Percentiles rank a stretch among this genome's conserved stretches.
Evolutionary conservation across 1,140 invertebrate species (phyloP).

Genomic region (Pseudomyrmex flavicornis): DNA sequence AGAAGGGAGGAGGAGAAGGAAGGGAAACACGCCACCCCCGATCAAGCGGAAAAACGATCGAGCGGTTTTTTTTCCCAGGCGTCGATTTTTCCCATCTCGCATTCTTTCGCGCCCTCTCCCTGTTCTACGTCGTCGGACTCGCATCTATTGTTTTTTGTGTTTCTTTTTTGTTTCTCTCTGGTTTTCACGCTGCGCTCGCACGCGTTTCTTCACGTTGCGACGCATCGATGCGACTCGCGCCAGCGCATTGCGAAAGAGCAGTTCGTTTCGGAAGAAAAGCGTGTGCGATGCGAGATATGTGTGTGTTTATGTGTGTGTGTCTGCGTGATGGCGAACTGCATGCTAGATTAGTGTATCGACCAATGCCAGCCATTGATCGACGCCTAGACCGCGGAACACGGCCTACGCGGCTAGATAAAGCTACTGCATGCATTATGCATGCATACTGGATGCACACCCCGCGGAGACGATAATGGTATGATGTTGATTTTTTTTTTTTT

Average conservation of each 20-base stretch:
- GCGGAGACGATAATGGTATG: constrained; percentile 41
- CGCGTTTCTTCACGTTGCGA: not conserved
- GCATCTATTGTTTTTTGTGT: not conserved
- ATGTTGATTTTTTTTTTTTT: too few species aligned
- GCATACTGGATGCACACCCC: constrained; percentile 61
- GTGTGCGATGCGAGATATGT: not conserved
- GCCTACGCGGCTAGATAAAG: constrained; percentile 67
- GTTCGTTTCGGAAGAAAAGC: not conserved
- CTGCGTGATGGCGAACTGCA: constrained; percentile 25
- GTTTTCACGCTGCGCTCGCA: not conserved
- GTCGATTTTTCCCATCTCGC: not conserved
- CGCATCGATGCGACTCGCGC: not conserved
- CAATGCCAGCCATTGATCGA: constrained; percentile 73
- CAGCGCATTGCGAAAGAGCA: constrained; percentile 13
- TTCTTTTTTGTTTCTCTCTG: too few species aligned
- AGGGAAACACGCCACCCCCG: too few species aligned
- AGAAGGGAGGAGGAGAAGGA: not conserved
- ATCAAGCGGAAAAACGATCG: not conserved
- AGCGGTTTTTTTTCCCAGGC: not conserved
- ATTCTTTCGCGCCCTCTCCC: not conserved
- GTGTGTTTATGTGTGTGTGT: not conserved
- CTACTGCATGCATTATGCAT: constrained; percentile 53
- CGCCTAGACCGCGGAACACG: constrained; percentile 51
- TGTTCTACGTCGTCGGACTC: not conserved
- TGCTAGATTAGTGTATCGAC: constrained; percentile 70